phyloP scores from a whole-genome alignment of 2,113 vertebrate genomes.

The Notiomystis cincta region DNA sequence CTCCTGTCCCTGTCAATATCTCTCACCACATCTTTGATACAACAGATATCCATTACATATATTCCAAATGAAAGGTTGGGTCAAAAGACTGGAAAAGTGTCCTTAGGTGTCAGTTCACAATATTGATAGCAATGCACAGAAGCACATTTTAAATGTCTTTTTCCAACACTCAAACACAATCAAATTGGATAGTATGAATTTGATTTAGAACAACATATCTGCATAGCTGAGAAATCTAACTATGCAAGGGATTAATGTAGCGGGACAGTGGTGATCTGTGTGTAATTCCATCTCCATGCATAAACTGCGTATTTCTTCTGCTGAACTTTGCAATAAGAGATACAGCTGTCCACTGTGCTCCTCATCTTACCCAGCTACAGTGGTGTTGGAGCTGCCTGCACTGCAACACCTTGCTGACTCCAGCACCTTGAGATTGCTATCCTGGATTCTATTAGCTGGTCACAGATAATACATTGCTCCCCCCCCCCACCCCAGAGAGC shows the following conservation, averaged over 20 bases:
- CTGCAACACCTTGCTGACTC: not conserved
- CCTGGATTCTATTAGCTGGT: not conserved
- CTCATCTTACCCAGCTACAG: not conserved
- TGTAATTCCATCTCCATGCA: not conserved
- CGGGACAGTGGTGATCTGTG: not conserved
- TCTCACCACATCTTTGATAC: slow-evolving; percentile 5
- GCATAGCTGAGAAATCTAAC: not conserved
- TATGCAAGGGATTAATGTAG: not conserved
- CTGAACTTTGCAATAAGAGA: not conserved
- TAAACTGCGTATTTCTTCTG: not conserved
- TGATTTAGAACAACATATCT: not conserved
- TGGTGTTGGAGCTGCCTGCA: not conserved
- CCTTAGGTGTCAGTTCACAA: not conserved
- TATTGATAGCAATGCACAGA: not conserved
- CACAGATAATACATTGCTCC: not conserved
- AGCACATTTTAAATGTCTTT: not conserved
- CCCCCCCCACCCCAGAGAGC: not conserved
- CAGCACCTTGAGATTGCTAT: not conserved
- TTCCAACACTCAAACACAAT: not conserved
- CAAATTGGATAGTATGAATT: not conserved
- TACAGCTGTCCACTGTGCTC: not conserved
- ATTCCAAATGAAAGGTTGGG: not conserved
- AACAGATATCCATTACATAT: not conserved
- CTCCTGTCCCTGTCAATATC: not conserved
- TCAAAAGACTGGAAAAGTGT: not conserved